phyloP scores from a whole-genome alignment of 2,888 invertebrate species.

The Hymenopus coronatus region DNA sequence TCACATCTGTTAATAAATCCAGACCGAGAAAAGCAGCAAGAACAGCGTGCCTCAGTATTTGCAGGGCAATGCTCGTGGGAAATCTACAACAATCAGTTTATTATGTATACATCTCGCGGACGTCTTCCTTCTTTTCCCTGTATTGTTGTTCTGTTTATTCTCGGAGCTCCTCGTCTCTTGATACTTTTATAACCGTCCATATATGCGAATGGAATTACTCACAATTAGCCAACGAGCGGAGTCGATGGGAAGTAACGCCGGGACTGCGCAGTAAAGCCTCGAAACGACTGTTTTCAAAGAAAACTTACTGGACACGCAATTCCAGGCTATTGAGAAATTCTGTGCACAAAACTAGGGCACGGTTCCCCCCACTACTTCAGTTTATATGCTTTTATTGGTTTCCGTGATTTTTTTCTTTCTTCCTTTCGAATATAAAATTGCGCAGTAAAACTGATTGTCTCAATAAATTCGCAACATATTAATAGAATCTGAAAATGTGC shows the following conservation, averaged over 20 bases:
- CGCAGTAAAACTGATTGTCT: too few species aligned
- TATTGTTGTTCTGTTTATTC: neutral
- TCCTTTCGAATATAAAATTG: neutral
- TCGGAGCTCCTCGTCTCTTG: neutral
- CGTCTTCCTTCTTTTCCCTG: slow-evolving; percentile 6
- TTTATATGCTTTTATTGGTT: neutral
- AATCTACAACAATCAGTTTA: slow-evolving; percentile 22
- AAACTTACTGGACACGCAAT: neutral
- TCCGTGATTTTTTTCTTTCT: neutral
- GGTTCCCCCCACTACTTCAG: neutral
- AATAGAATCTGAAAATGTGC: too few species aligned
- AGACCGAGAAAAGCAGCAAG: slow-evolving; percentile 2
- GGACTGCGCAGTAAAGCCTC: neutral
- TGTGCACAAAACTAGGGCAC: neutral
- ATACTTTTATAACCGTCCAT: slow-evolving; percentile 10
- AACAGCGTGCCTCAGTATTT: slow-evolving; percentile 1
- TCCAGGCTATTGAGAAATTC: too few species aligned
- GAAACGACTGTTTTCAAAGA: neutral
- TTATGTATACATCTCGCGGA: slow-evolving; percentile 16
- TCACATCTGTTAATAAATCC: slow-evolving; percentile 19
- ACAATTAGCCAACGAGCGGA: slow-evolving; percentile 20
- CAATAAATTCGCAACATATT: too few species aligned
- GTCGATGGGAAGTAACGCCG: neutral
- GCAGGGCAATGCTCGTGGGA: slow-evolving; percentile 14
- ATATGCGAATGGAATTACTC: slow-evolving; percentile 25